Conservation (phyloP, 2,113 vertebrate genomes). For the Jacana jacana region DNA sequence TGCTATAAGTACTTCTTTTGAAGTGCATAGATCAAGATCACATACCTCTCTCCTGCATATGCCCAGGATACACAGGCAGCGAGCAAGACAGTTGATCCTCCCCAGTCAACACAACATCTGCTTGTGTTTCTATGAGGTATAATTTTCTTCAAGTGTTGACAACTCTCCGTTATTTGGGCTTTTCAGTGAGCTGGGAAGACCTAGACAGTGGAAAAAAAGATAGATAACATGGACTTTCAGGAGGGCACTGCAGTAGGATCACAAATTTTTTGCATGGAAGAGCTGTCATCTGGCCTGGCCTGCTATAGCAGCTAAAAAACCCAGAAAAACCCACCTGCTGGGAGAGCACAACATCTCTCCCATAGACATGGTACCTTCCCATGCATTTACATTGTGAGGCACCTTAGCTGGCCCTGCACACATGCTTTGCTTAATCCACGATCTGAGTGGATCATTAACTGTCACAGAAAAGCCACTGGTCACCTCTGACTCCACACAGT, state of each 20-base stretch:
- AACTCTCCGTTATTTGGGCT: neutral
- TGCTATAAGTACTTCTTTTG: neutral
- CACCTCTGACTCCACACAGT: neutral
- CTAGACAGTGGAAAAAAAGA: neutral
- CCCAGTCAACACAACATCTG: neutral
- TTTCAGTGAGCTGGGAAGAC: neutral
- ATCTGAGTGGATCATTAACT: neutral
- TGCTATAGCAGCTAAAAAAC: neutral
- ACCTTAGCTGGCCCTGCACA: neutral
- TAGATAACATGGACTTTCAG: neutral
- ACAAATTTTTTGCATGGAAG: neutral
- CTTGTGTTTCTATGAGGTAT: neutral
- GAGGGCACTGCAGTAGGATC: neutral
- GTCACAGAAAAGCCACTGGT: neutral
- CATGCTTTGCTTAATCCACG: neutral
- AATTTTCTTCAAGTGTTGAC: neutral
- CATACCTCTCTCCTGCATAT: neutral
- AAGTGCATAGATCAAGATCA: neutral
- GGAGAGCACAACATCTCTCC: neutral
- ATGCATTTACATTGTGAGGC: accelerated
- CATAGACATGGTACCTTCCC: neutral
- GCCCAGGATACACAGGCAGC: neutral
- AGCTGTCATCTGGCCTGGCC: neutral
- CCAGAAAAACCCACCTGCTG: neutral
- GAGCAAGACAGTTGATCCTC: neutral